Evolutionary conservation across 2,888 invertebrate species (phyloP).

Genomic region (Ormyrus rosae): DNA sequence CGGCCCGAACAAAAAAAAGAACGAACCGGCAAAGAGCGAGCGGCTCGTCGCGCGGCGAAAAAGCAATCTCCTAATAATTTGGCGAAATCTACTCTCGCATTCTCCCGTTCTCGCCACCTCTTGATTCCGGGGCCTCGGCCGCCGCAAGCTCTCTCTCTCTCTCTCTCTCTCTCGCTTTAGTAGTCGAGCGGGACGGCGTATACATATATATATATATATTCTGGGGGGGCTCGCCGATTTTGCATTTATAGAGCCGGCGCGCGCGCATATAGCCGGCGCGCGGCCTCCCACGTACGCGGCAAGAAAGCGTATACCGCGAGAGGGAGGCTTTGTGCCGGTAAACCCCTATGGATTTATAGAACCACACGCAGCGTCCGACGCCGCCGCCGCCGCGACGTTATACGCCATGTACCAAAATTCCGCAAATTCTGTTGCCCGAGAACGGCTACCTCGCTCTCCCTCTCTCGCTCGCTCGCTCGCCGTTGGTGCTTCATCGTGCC

Average conservation of each 20-base stretch:
- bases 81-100: too few relatives aligned
- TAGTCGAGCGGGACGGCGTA: too few relatives aligned
- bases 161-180: too few relatives aligned
- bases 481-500: constrained; percentile 16
- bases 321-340: constrained; percentile 77
- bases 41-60: too few relatives aligned
- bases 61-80: too few relatives aligned
- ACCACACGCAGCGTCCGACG: constrained; percentile 69
- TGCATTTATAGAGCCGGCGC: constrained; percentile 41
- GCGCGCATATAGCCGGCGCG: constrained; percentile 34
- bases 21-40: too few relatives aligned
- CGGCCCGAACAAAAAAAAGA: too few relatives aligned
- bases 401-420: constrained; percentile 72
- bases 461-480: constrained; percentile 2
- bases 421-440: constrained; percentile 61
- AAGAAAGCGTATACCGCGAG: constrained; percentile 61
- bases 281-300: neutral
- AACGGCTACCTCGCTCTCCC: constrained; percentile 2
- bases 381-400: constrained; percentile 64
- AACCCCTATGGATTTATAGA: constrained; percentile 74
- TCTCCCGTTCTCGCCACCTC: too few relatives aligned
- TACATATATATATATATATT: too few relatives aligned
- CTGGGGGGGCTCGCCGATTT: constrained; percentile 35
- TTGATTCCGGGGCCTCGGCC: too few relatives aligned
- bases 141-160: too few relatives aligned